Conservation (phyloP, 2,113 vertebrate species). For the Equus quagga region DNA sequence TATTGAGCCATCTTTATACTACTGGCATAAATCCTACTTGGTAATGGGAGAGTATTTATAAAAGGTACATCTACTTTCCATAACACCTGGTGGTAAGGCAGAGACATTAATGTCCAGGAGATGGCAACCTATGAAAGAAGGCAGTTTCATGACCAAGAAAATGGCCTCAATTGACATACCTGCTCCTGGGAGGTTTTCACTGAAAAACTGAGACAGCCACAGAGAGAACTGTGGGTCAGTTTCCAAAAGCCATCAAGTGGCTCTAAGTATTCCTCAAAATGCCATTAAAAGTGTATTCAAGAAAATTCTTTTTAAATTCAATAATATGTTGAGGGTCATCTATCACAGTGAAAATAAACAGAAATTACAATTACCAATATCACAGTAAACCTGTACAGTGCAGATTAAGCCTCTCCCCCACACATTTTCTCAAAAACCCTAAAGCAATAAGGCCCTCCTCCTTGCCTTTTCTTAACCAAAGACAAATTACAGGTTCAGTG, state of each 20-base stretch:
- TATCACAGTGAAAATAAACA: slow-evolving; percentile 1
- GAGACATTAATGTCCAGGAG: neutral
- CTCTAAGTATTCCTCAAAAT: slow-evolving; percentile 31
- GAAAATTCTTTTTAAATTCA: slow-evolving; percentile 32
- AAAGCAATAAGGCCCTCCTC: neutral
- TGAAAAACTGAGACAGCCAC: neutral
- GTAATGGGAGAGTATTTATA: neutral
- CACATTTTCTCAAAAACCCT: neutral
- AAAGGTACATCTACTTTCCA: neutral
- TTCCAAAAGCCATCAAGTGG: neutral
- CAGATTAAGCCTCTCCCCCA: neutral
- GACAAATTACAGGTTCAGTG: neutral
- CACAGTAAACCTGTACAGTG: neutral
- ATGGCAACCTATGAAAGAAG: neutral
- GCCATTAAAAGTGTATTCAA: neutral
- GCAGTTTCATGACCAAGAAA: neutral
- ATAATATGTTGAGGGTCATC: neutral
- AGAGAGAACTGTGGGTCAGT: neutral
- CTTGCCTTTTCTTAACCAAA: neutral
- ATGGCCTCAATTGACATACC: neutral
- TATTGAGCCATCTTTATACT: neutral
- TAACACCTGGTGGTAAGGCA: neutral
- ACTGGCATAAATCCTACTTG: neutral
- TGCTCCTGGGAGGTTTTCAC: neutral
- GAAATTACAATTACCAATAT: neutral